These are phyloP conservation scores for Ptilonorhynchus violaceus DNA, from an alignment of 2,113 vertebrate genomes.

Conservation along the genomic window DNA sequence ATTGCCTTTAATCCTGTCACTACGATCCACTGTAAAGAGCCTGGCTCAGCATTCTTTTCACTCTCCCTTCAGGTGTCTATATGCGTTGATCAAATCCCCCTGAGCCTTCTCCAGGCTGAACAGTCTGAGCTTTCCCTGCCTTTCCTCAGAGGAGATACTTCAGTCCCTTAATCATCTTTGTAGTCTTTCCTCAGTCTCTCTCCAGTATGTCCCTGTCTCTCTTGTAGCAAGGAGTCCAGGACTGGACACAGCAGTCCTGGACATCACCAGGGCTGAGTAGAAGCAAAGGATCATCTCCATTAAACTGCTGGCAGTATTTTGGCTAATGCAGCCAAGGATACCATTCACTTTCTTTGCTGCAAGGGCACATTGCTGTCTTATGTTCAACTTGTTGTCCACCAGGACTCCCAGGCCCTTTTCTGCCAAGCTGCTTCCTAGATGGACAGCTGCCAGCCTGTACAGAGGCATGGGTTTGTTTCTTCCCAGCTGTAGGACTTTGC, in stretches of 20 bases:
- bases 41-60: rapidly evolving
- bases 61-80: not conserved
- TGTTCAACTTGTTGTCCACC: not conserved
- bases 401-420: not conserved
- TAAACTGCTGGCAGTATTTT: not conserved
- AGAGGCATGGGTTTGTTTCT: not conserved
- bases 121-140: not conserved
- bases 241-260: not conserved
- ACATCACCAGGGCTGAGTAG: not conserved
- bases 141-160: not conserved
- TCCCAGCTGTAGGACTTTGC: not conserved
- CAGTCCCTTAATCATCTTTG: not conserved
- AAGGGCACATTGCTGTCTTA: not conserved
- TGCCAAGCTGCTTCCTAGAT: not conserved
- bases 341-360: not conserved
- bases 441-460: not conserved
- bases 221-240: not conserved
- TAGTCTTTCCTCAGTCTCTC: not conserved
- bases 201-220: not conserved
- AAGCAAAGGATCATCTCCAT: not conserved
- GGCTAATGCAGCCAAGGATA: not conserved
- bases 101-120: not conserved
- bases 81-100: not conserved
- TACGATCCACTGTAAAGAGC: not conserved
- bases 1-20: not conserved